Evolutionary conservation across 2,888 invertebrate genomes (phyloP).

Genomic region (Callosobruchus maculatus): DNA sequence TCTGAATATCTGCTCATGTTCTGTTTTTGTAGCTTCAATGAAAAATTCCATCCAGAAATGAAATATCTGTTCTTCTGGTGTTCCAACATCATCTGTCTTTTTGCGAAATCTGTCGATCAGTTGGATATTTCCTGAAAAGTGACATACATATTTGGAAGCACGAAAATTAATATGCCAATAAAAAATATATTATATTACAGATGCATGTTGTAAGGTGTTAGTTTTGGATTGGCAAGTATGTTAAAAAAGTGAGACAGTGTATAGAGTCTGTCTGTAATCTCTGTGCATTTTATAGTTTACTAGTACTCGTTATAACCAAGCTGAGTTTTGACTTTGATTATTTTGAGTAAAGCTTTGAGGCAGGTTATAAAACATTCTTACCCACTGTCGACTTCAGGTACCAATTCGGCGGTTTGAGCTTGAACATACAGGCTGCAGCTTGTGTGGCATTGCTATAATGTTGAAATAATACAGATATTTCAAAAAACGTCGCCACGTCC

Average conservation of each 20-base stretch:
- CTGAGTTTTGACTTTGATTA: no score
- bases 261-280: no score
- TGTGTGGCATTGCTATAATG: constrained; percentile 96
- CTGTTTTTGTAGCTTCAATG: constrained; percentile 84
- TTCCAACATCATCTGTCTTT: constrained; percentile 69
- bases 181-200: neutral
- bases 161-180: constrained; percentile 12
- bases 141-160: neutral
- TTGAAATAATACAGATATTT: constrained; percentile 95
- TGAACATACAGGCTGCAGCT: constrained; percentile 84
- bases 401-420: constrained; percentile 87
- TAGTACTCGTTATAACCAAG: no score
- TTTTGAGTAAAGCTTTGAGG: no score
- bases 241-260: no score
- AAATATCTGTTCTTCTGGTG: constrained; percentile 81
- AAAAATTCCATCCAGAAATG: constrained; percentile 99
- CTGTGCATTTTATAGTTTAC: no score
- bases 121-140: constrained; percentile 43
- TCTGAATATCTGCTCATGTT: constrained; percentile 76
- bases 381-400: constrained; percentile 77
- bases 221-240: no score
- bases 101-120: constrained; percentile 89
- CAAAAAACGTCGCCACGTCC: constrained; percentile 99
- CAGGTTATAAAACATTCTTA: constrained; percentile 15
- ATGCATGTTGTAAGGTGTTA: no score